Evolutionary conservation across 2,797 vertebrate genomes (phyloP).

Genomic region (Coracias cyanogaster): DNA sequence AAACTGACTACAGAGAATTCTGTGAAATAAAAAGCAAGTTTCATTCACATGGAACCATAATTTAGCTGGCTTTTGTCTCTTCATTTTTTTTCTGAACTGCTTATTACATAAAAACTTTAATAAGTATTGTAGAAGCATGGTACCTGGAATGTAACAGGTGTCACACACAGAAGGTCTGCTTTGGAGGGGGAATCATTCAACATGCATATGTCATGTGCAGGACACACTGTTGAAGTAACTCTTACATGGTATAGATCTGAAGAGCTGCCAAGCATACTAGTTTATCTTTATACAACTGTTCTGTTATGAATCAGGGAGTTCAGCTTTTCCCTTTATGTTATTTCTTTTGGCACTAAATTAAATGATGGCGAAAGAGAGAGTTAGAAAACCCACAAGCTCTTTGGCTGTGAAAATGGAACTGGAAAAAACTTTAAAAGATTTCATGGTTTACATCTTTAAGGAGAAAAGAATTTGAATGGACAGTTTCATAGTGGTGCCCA

Average conservation of each 20-base stretch:
- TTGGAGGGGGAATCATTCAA: not conserved
- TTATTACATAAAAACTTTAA: not conserved
- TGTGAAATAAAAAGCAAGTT: not conserved
- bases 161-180: not conserved
- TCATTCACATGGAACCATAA: not conserved
- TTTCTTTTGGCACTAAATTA: not conserved
- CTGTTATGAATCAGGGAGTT: not conserved
- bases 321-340: not conserved
- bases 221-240: not conserved
- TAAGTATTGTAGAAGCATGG: not conserved
- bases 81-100: not conserved
- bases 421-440: not conserved
- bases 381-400: not conserved
- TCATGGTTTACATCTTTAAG: slow-evolving; percentile 2
- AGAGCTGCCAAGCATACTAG: not conserved
- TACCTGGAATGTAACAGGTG: not conserved
- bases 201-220: not conserved
- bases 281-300: not conserved
- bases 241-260: not conserved
- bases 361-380: not conserved
- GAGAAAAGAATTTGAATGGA: slow-evolving; percentile 24
- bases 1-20: not conserved
- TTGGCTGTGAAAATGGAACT: slow-evolving; percentile 19
- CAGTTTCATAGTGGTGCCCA: slow-evolving; percentile 35
- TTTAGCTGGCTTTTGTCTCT: not conserved